Base-by-base conservation (phyloP, 53 echinoderm and acorn worm species). In the Luidia sarsii region DNA sequence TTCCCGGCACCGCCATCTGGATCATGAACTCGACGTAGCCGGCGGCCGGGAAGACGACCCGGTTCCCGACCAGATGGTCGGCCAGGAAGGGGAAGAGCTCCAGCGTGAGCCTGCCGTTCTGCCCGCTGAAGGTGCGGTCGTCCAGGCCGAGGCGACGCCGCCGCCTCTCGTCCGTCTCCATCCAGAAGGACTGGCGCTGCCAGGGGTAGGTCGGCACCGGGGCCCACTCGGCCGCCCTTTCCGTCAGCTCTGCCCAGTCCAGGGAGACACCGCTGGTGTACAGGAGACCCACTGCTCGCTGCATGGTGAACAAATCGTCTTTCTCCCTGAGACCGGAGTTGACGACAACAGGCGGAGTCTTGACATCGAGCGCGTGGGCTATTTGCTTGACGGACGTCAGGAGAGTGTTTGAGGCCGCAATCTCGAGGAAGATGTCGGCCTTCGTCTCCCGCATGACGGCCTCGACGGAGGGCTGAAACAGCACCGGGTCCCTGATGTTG, bases 51-150 rank as follows among this genome's bases (percentile, higher is more conserved):
- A 95, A 95, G n/a, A 90, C 65, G 7, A 90, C 72, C 41, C 82
- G 46, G 54, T 88, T 72, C 57, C 90, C 80, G n/a, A 88, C 68
- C 0, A 83, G 53, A 50, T 93, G 85, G 31, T 95, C 96, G 51
- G 82, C 87, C 15, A 88, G 73, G 67, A 73, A 95, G 29, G 96
- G 93, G 64, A 95, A 95, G 64, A 77, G 82, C 27, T 88, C 88
- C 35, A 93, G 54, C 15, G 90, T 82, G 16, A 95, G 65, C 20
- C 86, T 80, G 22, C 96, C 96, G 66, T 88, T 85, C 59, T 88
- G 90, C n/a, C 96, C 96, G 57, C 86, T 93, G 80, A 81, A 85
- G 21, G 96, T 93, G 18, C 88, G 74, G 48, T 95, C 96, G 63
- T 95, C 96, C 18, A 93, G 80, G 22, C 96, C 96, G 48, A 95